Conservation (phyloP, 2,113 vertebrate genomes). For the Silurus meridionalis region DNA sequence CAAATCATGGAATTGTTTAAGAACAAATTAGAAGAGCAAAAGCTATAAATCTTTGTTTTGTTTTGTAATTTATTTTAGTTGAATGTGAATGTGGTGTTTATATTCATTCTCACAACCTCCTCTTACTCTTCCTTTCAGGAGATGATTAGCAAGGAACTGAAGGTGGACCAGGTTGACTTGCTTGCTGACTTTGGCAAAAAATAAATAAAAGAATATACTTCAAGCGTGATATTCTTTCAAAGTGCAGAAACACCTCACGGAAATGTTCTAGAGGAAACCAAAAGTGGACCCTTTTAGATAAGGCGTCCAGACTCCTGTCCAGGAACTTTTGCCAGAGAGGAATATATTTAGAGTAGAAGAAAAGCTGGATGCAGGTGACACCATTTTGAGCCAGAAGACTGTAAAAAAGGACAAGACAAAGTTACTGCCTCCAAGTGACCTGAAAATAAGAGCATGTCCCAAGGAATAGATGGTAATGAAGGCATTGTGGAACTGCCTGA, state of each 20-base stretch:
- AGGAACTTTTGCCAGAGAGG: not conserved
- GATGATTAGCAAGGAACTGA: constrained; percentile 41
- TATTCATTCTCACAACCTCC: not conserved
- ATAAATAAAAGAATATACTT: not conserved
- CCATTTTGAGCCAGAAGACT: not conserved
- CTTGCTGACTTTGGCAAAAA: not conserved
- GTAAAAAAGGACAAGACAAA: not conserved
- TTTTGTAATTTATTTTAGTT: not conserved
- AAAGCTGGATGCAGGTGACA: not conserved
- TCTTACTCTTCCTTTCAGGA: not conserved
- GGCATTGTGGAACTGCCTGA: not conserved
- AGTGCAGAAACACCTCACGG: not conserved
- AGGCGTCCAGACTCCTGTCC: constrained; percentile 1
- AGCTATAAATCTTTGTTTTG: not conserved
- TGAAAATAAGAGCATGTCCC: not conserved
- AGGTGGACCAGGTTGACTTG: not conserved
- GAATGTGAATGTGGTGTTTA: not conserved
- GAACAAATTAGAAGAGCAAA: not conserved
- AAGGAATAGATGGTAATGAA: not conserved
- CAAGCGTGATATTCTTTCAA: not conserved
- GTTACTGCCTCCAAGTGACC: not conserved
- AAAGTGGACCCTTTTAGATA: not conserved
- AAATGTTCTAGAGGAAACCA: not conserved
- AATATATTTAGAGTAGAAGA: not conserved
- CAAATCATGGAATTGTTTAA: not conserved